Conservation (phyloP, 1,140 invertebrate genomes). For the Pygmarrhopalites habei region DNA sequence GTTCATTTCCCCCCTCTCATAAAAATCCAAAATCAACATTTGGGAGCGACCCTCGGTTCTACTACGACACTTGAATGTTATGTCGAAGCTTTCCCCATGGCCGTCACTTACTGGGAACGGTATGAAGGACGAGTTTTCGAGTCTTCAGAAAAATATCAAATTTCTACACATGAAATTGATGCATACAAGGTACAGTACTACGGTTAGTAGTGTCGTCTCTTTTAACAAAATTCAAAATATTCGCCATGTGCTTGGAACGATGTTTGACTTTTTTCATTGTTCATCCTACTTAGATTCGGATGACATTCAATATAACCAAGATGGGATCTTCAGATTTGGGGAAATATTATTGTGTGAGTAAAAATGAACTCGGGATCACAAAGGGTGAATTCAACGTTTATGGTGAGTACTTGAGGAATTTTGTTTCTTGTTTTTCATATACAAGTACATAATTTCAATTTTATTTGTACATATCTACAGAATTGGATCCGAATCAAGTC, state of each 20-base stretch:
- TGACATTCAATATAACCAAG: conserved; percentile 66
- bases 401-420: conserved; percentile 50
- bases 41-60: conserved; percentile 61
- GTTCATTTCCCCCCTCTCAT: too few species aligned
- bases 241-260: too few species aligned
- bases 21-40: conserved; percentile 54
- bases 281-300: conserved; percentile 46
- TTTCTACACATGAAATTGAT: conserved; percentile 53
- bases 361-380: conserved; percentile 69
- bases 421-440: not conserved
- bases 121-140: conserved; percentile 65
- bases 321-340: conserved; percentile 59
- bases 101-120: conserved; percentile 76
- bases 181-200: conserved; percentile 51
- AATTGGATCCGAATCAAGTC: conserved; percentile 46
- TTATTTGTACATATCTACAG: conserved; percentile 38
- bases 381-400: conserved; percentile 65
- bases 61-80: conserved; percentile 61
- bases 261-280: too few species aligned
- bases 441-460: not conserved
- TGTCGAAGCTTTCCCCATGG: conserved; percentile 79
- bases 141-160: conserved; percentile 60
- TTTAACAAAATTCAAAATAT: not conserved
- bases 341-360: conserved; percentile 71
- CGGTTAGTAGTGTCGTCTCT: not conserved